Base-by-base conservation (phyloP, 2,113 vertebrate genomes). In the human region DNA sequence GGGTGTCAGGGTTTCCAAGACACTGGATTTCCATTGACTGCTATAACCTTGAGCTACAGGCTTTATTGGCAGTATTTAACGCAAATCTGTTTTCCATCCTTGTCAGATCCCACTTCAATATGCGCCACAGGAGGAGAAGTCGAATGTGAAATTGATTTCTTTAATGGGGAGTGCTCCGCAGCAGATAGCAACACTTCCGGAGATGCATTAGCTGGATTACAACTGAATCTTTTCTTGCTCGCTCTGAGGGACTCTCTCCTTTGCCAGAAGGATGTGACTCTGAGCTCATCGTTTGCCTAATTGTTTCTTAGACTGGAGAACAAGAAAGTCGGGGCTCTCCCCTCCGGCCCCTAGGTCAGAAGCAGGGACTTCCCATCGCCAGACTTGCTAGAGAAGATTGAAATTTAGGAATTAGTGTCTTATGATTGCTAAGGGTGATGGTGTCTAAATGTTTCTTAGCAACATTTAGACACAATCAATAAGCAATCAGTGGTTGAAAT, bases 1-100 rank as follows among this genome's bases (percentile, higher is more conserved):
- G 76, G 96, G 97, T 94, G 79, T 98, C 82, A 38, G 86, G 96
- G 83, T 97, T 97, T 98, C 83, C 95, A 57, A 66, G 73, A 88
- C 45, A 7, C 96, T 98, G 98, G 98, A 97, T 98, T 98, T 97
- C 95, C 20, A 85, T 97, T 80, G 68, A 98, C 98, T 98, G 97
- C 86, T 97, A 43, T 98, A 98, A 98, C 98, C 98, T 98, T 98
- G 98, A 99, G 98, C 98, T 98, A 91, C 89, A 30, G 97, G 97
- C 98, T 97, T 98, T 98, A 98, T 98, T 98, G 98, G 97, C 98
- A 98, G 98, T 98, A 98, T 99, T 98, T 99, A 98, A 98, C 98
- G 93, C 97, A 98, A 97, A 98, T 98, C 98, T 98, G 97, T 97
- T 98, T 98, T 98, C 98, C 97, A 98, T 98, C 98, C 98, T 98